A percentile compares a stretch with the other conserved stretches of the same genome.
phyloP scores from a whole-genome alignment of 2,113 vertebrate species.

The Malurus alboscapulatus region DNA sequence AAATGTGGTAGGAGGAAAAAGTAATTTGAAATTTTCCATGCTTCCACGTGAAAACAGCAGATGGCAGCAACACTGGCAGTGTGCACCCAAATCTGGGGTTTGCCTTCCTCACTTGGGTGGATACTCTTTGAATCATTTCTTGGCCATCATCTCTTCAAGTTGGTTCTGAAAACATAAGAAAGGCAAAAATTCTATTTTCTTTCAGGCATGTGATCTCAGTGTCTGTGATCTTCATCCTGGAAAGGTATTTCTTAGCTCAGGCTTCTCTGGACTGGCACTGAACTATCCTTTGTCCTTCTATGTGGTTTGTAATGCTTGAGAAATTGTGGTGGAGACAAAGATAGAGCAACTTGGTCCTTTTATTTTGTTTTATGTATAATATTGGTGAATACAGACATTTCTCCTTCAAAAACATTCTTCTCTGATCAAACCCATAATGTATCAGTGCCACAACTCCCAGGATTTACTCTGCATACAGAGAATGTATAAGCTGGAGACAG shows the following conservation, averaged over 20 bases:
- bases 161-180: not conserved
- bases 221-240: not conserved
- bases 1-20: not conserved
- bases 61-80: slow-evolving; percentile 26
- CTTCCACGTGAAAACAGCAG: slow-evolving; percentile 12
- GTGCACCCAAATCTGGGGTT: not conserved
- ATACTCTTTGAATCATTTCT: not conserved
- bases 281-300: not conserved
- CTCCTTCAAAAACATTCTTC: not conserved
- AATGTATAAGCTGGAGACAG: not conserved
- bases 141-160: not conserved
- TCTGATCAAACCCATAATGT: not conserved
- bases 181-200: not conserved
- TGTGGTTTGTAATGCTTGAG: not conserved
- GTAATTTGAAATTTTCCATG: not conserved
- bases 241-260: not conserved
- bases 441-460: not conserved
- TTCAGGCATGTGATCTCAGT: not conserved
- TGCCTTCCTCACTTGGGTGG: not conserved
- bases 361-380: not conserved
- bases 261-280: not conserved
- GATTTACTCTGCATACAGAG: not conserved
- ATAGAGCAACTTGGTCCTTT: not conserved
- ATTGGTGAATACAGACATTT: not conserved
- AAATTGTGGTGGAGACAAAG: not conserved